A percentile compares a stretch with the other conserved stretches of the same genome.
phyloP scores from a whole-genome alignment of 2,888 invertebrate genomes.

The Melipona bicolor region DNA sequence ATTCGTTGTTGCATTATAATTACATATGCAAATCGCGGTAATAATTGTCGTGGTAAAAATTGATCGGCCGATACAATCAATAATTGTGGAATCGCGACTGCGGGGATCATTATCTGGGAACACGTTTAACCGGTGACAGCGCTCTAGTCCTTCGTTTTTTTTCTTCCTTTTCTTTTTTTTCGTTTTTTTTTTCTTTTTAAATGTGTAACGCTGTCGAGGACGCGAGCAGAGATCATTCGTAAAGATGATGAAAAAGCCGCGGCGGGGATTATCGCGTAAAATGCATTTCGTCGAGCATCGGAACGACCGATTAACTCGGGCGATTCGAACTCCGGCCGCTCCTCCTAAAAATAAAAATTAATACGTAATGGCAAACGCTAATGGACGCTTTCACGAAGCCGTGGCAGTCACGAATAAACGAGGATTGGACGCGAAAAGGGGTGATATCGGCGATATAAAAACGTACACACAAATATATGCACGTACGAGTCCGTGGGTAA shows the following conservation, averaged over 20 bases:
- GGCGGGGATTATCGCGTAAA: constrained; percentile 10
- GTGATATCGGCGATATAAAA: neutral
- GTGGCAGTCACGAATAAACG: neutral
- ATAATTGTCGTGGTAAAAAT: constrained; percentile 31
- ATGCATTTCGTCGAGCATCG: neutral
- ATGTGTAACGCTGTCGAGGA: neutral
- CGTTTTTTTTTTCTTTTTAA: too few species aligned
- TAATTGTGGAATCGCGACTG: constrained; percentile 8
- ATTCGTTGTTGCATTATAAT: constrained; percentile 40
- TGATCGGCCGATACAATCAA: constrained; percentile 39
- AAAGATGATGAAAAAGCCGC: neutral
- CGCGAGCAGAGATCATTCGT: neutral
- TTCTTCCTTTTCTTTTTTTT: too few species aligned
- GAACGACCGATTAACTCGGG: constrained; percentile 3
- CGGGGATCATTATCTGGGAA: constrained; percentile 30
- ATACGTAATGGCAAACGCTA: constrained; percentile 4
- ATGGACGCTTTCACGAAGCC: neutral
- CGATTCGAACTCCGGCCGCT: neutral
- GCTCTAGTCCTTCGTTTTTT: neutral
- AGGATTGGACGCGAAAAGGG: neutral
- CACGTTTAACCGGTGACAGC: neutral
- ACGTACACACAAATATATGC: neutral
- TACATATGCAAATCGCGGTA: constrained; percentile 54
- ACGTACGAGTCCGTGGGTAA: neutral
- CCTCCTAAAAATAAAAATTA: constrained; percentile 15